Evolutionary conservation across 2,113 vertebrate genomes (phyloP).

Genomic region (Terrapene triunguis): DNA sequence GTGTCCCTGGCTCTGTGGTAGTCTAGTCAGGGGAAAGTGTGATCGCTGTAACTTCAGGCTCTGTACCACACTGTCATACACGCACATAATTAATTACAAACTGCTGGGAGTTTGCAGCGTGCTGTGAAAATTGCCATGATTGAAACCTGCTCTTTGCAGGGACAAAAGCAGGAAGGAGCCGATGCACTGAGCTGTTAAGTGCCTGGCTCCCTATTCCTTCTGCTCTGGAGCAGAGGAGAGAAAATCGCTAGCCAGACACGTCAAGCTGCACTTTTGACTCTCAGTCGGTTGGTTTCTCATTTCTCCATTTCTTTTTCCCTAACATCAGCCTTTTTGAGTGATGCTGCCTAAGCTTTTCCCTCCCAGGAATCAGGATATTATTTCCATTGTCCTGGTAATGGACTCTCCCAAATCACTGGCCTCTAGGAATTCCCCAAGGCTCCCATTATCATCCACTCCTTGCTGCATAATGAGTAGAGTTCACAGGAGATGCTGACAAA

Average conservation of each 20-base stretch:
- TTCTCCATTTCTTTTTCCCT: background rate
- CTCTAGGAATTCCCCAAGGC: fast-evolving
- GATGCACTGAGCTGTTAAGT: background rate
- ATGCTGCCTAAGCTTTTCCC: fast-evolving
- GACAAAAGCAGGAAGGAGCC: background rate
- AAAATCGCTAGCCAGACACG: fast-evolving
- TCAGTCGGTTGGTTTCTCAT: background rate
- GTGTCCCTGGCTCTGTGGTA: background rate
- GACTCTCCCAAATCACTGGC: background rate
- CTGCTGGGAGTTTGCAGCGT: slow-evolving; percentile 11
- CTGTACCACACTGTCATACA: background rate
- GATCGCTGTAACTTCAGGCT: background rate
- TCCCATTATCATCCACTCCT: fast-evolving
- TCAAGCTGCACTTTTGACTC: background rate
- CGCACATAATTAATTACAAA: background rate
- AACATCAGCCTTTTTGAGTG: background rate
- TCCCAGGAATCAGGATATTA: background rate
- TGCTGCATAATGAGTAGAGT: fast-evolving
- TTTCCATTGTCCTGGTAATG: background rate
- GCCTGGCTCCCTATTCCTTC: background rate
- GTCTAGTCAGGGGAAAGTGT: background rate
- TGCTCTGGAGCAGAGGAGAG: background rate
- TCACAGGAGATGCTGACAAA: background rate
- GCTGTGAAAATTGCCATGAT: background rate
- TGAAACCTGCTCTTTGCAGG: slow-evolving; percentile 3